Evolutionary conservation across 2,888 invertebrate genomes (phyloP), one percentile per base, ranked within the genome.

Genomic region (Drosophila atroscutellata): DNA sequence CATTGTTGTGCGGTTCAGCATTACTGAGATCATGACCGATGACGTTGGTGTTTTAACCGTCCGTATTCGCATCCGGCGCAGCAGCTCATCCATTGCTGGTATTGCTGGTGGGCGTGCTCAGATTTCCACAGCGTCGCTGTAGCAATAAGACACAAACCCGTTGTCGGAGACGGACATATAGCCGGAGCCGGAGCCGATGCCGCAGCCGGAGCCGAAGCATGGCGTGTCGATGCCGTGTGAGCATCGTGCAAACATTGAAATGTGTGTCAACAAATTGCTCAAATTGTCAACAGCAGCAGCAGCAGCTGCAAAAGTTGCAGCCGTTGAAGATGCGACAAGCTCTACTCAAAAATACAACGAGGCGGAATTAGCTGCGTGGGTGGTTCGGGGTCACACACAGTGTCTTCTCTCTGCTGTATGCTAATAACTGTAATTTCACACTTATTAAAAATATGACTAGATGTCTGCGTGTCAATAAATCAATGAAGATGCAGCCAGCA

Each of bases 191-290:
- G 11, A 11, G 54, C 42, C 45, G 60, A 0, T 50, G 28, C 24
- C n/a, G 7, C 7, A 7, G 34, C 20, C n/a, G 7, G 5, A 9
- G 52, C 39, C 45, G 50, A 24, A 63, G 58, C 60, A 26, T 26
- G 26, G 26, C 72, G 69, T 70, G 66, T 65, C 72, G 78, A 69
- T 81, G 79, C 64, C 80, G 85, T 85, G 85, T 75, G 63, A 18
- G 20, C 34, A 49, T 20, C 67, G 34, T 56, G 42, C 37, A 62
- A 70, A 60, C 68, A 78, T 80, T 69, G 66, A 84, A 86, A 85
- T 86, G 83, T 85, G 81, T 85, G 84, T 84, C 84, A 85, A 86
- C 84, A 86, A 86, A 86, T 84, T 84, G 80, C 74, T 75, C 81
- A 81, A 80, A 83, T 34, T 52, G 20, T 36, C 54, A 54, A 20